Evolutionary conservation across 2,888 invertebrate genomes (phyloP).

Genomic region (Aphidius colemani): DNA sequence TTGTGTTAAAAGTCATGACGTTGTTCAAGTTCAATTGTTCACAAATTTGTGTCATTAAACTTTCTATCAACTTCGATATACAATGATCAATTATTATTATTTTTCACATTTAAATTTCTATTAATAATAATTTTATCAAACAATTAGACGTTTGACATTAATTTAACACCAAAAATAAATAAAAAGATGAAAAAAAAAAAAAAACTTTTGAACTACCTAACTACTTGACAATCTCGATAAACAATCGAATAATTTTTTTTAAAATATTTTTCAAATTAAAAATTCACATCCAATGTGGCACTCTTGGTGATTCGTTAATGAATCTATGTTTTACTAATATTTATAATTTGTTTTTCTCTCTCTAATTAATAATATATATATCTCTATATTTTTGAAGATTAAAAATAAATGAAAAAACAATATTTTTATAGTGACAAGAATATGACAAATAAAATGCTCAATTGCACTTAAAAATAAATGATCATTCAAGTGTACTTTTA

Average conservation of each 20-base stretch:
- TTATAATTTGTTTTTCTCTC: background rate
- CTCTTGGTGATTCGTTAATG: constrained; percentile 29
- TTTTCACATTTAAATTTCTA: background rate
- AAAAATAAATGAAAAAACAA: background rate
- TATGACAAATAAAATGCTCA: background rate
- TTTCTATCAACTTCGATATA: background rate
- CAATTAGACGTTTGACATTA: constrained; percentile 9
- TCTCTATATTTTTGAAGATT: background rate
- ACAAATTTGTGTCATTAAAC: constrained; percentile 27
- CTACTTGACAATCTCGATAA: constrained; percentile 3
- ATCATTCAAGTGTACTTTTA: background rate
- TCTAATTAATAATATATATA: constrained; percentile 13
- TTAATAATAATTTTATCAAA: background rate
- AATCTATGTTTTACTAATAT: constrained; percentile 22
- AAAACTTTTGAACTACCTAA: constrained; percentile 17
- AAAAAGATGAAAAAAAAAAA: background rate
- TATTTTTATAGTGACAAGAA: too few species aligned
- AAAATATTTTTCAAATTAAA: constrained; percentile 19
- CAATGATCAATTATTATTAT: background rate
- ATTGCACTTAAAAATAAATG: background rate
- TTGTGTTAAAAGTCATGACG: constrained; percentile 36
- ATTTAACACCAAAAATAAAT: constrained; percentile 16
- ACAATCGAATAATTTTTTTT: background rate
- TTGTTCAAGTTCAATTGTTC: constrained; percentile 39
- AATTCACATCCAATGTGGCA: constrained; percentile 28